Conservation (phyloP, 2,797 vertebrate species). For the Harpagifer antarcticus region DNA sequence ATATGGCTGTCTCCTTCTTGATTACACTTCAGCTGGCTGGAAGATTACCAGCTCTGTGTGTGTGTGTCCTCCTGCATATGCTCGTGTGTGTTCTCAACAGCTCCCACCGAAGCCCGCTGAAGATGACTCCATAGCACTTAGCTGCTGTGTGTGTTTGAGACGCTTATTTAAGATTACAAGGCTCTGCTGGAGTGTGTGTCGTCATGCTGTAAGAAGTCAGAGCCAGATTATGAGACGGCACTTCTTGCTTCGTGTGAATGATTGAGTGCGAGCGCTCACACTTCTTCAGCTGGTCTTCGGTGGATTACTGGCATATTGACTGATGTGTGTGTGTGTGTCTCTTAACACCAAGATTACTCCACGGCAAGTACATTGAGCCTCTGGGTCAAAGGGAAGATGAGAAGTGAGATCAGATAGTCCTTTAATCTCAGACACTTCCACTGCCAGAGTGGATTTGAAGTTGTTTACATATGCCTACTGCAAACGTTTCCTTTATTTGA, state of each 20-base stretch:
- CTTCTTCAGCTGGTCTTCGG: slow-evolving; percentile 54
- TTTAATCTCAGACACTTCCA: slow-evolving; percentile 67
- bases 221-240: slow-evolving; percentile 55
- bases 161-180: slow-evolving; percentile 60
- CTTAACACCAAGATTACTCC: slow-evolving; percentile 77
- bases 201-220: slow-evolving; percentile 48
- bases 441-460: slow-evolving; percentile 19
- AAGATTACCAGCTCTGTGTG: slow-evolving; percentile 79
- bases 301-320: slow-evolving; percentile 69
- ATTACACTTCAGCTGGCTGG: slow-evolving; percentile 85
- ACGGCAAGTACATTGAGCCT: slow-evolving; percentile 73
- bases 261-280: slow-evolving; percentile 55
- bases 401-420: slow-evolving; percentile 70
- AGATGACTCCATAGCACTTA: slow-evolving; percentile 69
- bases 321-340: slow-evolving; percentile 40
- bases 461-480: neutral
- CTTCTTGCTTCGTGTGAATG: slow-evolving; percentile 1
- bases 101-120: slow-evolving; percentile 57
- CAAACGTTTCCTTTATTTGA: slow-evolving; percentile 2
- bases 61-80: slow-evolving; percentile 65
- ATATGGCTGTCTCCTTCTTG: slow-evolving; percentile 83
- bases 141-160: slow-evolving; percentile 46
- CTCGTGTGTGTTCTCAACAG: slow-evolving; percentile 46
- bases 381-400: slow-evolving; percentile 69
- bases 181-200: slow-evolving; percentile 20